Percentiles rank a stretch among this genome's conserved stretches.
phyloP scores from a whole-genome alignment of 2,888 invertebrate species.

The Lycocerus yunnanus region DNA sequence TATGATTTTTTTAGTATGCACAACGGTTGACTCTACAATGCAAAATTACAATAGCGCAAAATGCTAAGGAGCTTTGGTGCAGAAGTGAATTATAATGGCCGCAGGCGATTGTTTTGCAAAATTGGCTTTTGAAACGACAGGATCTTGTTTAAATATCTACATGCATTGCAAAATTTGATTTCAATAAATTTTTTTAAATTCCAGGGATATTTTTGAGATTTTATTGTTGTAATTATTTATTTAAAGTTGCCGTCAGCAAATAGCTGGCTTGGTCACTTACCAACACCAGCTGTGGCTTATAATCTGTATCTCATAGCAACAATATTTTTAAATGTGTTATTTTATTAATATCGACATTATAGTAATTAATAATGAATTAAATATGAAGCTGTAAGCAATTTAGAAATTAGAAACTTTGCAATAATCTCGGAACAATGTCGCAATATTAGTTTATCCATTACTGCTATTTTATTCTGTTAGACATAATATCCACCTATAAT shows the following conservation, averaged over 20 bases:
- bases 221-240: neutral
- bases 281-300: neutral
- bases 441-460: neutral
- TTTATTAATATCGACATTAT: neutral
- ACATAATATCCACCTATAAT: neutral
- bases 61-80: no score
- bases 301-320: neutral
- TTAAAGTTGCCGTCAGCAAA: neutral
- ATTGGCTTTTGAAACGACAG: no score
- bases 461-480: neutral
- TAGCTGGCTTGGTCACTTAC: no score
- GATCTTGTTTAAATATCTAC: no score
- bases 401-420: neutral
- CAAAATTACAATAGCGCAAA: no score
- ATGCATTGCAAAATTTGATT: no score
- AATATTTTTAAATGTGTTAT: neutral
- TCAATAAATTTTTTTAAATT: no score
- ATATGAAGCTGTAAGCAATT: neutral
- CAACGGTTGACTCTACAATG: no score
- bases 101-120: no score
- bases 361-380: neutral
- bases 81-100: no score
- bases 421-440: neutral
- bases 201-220: no score
- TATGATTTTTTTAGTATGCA: no score